phyloP scores from a whole-genome alignment of 2,888 invertebrate species.

The Unio pictorum region DNA sequence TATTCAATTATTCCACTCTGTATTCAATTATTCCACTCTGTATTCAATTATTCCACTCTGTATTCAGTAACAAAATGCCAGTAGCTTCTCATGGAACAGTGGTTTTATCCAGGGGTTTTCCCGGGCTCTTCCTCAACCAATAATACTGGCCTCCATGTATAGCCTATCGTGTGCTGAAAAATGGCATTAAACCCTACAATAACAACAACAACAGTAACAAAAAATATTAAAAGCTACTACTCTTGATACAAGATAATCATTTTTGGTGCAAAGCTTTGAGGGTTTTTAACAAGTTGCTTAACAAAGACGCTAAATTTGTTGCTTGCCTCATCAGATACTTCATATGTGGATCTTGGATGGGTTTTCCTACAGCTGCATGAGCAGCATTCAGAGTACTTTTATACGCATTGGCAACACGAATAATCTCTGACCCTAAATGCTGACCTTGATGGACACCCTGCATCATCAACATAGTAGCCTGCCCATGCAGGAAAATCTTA shows the following conservation, averaged over 20 bases:
- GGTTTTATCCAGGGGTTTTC: no score
- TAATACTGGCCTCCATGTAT: no score
- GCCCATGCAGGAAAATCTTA: constrained; percentile 75
- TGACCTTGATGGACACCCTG: constrained; percentile 83
- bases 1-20: no score
- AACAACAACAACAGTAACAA: no score
- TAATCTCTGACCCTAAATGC: constrained; percentile 84
- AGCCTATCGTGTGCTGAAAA: no score
- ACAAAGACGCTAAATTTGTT: constrained; percentile 85
- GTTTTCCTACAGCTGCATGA: constrained; percentile 81
- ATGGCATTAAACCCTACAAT: no score
- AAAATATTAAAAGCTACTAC: no score
- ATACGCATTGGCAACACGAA: constrained; percentile 87
- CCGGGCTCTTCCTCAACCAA: no score
- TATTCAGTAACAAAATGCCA: no score
- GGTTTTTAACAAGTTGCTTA: constrained; percentile 85
- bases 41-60: no score
- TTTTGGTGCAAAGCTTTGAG: constrained; percentile 71
- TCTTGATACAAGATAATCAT: constrained; percentile 11
- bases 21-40: no score
- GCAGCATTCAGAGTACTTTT: constrained; percentile 78
- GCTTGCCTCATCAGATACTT: constrained; percentile 84
- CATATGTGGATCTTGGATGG: constrained; percentile 76
- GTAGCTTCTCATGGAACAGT: no score
- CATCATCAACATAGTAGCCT: constrained; percentile 80